Evolutionary conservation across 2,888 invertebrate species (phyloP).

Genomic region (Sialis fuliginosa): DNA sequence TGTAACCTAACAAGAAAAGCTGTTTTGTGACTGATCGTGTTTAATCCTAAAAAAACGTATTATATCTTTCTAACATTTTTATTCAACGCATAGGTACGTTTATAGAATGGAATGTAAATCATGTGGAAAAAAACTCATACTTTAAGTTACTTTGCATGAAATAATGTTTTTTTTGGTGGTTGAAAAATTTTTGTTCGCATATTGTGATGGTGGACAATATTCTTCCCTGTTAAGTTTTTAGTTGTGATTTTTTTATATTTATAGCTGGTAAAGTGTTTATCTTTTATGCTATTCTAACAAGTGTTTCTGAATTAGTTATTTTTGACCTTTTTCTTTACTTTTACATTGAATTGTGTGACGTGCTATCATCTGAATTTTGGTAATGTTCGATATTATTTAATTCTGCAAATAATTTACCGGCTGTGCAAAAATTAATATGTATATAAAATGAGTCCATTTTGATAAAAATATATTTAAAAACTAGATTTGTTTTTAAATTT

Average conservation of each 20-base stretch:
- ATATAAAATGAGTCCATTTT: conserved; percentile 6
- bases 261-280: too few species aligned
- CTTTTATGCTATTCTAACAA: too few species aligned
- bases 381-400: neutral
- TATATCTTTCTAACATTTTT: neutral
- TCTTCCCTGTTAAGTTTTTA: neutral
- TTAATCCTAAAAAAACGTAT: neutral
- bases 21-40: conserved; percentile 1
- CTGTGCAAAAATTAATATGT: conserved; percentile 2
- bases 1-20: neutral
- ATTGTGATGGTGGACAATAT: too few species aligned
- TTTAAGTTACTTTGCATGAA: neutral
- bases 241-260: neutral
- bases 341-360: neutral
- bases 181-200: too few species aligned
- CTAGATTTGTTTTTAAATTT: too few species aligned
- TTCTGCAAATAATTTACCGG: conserved; percentile 3
- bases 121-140: neutral
- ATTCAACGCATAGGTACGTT: conserved; percentile 1
- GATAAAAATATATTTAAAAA: neutral
- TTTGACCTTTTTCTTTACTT: neutral
- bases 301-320: neutral
- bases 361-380: neutral
- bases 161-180: too few species aligned
- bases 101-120: neutral